Percentiles rank a stretch among this genome's conserved stretches.
phyloP scores from a whole-genome alignment of 2,888 invertebrate species.

The Arge pagana region DNA sequence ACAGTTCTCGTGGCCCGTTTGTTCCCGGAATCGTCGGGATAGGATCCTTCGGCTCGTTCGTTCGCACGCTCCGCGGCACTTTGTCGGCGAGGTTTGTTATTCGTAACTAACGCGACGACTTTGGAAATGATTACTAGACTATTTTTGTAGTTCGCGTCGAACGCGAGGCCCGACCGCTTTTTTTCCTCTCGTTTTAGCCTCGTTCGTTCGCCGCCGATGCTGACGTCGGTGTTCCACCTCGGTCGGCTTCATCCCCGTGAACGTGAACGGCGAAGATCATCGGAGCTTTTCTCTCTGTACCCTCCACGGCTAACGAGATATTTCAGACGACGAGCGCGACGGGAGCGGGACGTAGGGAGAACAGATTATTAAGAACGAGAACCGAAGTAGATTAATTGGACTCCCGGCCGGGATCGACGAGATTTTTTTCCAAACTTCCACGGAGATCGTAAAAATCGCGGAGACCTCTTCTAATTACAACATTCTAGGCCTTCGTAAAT shows the following conservation, averaged over 20 bases:
- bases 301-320: constrained; percentile 28
- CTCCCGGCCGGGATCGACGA: constrained; percentile 6
- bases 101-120: constrained; percentile 10
- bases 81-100: constrained; percentile 38
- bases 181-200: background rate
- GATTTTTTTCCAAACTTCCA: constrained; percentile 3
- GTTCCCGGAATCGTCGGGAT: background rate
- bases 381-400: constrained; percentile 15
- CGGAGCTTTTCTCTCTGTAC: background rate
- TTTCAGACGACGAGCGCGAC: constrained; percentile 22
- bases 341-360: constrained; percentile 17
- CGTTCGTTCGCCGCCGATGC: background rate
- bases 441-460: constrained; percentile 10
- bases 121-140: constrained; percentile 25
- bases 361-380: background rate
- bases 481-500: too few species aligned
- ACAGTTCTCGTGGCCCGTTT: too few species aligned
- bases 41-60: background rate
- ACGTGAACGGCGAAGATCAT: too few species aligned
- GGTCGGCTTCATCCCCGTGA: background rate
- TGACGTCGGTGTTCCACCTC: background rate
- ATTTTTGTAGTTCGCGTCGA: constrained; percentile 31
- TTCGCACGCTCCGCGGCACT: constrained; percentile 34
- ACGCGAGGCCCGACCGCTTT: background rate
- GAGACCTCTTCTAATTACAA: constrained; percentile 4